Conservation (phyloP, 2,888 invertebrate species). For the Augochlorella aurata region DNA sequence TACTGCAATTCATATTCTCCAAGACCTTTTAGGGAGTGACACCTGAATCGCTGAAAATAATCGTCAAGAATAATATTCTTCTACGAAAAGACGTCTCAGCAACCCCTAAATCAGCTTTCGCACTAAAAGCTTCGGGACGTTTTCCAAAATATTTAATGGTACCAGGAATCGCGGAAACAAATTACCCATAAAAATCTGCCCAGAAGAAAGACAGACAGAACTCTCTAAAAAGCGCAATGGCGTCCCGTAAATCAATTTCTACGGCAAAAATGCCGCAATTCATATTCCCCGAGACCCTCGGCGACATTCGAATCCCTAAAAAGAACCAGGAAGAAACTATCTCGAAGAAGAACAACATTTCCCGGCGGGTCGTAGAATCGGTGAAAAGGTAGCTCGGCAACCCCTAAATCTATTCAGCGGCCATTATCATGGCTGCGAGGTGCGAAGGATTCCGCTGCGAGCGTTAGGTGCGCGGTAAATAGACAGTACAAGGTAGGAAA, state of each 20-base stretch:
- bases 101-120: no score
- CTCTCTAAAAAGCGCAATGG: no score
- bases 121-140: no score
- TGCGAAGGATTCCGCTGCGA: slow-evolving; percentile 5
- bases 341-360: not conserved
- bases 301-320: no score
- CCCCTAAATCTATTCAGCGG: slow-evolving; percentile 8
- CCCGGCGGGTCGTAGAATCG: not conserved
- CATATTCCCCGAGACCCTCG: no score
- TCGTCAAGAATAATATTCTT: not conserved
- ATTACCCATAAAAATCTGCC: no score
- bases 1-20: not conserved
- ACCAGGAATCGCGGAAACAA: no score
- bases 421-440: not conserved
- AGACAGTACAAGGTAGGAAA: slow-evolving; percentile 34
- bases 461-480: slow-evolving; percentile 27
- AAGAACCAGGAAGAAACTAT: not conserved
- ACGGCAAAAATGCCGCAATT: no score
- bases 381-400: not conserved
- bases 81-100: no score
- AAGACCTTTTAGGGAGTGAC: not conserved
- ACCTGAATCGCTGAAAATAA: not conserved
- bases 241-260: no score
- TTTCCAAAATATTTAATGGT: no score
- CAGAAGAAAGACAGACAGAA: no score